Evolutionary conservation across 2,113 vertebrate genomes (phyloP).

Genomic region (Ochotona curzoniae): DNA sequence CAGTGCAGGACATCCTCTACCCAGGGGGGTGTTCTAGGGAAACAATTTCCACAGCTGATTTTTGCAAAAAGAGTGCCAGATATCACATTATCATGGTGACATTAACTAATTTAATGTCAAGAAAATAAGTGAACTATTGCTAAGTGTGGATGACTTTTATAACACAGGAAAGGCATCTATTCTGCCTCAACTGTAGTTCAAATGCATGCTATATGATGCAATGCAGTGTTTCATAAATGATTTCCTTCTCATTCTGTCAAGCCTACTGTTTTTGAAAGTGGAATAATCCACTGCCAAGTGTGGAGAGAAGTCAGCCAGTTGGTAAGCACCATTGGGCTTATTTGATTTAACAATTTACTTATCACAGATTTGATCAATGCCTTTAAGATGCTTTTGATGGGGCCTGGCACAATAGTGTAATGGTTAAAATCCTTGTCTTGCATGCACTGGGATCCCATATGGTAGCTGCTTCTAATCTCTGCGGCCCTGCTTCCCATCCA

Average conservation of each 20-base stretch:
- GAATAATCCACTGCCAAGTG: not conserved
- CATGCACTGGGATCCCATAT: too few relatives aligned
- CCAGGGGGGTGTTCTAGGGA: not conserved
- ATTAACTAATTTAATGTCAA: slow-evolving; percentile 31
- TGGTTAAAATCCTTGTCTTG: too few relatives aligned
- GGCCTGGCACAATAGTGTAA: too few relatives aligned
- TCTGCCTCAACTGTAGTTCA: slow-evolving; percentile 9
- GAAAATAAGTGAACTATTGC: slow-evolving; percentile 33
- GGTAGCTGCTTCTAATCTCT: too few relatives aligned
- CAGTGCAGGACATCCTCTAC: not conserved
- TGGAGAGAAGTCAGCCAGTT: slow-evolving; percentile 6
- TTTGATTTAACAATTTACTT: slow-evolving; percentile 60
- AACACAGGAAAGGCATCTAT: slow-evolving; percentile 10
- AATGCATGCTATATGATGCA: not conserved
- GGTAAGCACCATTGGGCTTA: slow-evolving; percentile 20
- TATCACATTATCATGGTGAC: slow-evolving; percentile 2
- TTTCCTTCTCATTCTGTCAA: slow-evolving; percentile 48
- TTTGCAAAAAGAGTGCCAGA: slow-evolving; percentile 19
- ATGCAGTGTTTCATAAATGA: not conserved
- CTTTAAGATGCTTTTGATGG: slow-evolving; percentile 65
- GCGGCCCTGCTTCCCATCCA: too few relatives aligned
- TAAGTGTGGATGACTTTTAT: slow-evolving; percentile 43
- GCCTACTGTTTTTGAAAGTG: slow-evolving; percentile 60
- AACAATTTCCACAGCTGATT: slow-evolving; percentile 14
- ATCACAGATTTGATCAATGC: slow-evolving; percentile 9